Evolutionary conservation across 2,888 invertebrate species (phyloP).

Genomic region (Yponomeuta plumbellus): DNA sequence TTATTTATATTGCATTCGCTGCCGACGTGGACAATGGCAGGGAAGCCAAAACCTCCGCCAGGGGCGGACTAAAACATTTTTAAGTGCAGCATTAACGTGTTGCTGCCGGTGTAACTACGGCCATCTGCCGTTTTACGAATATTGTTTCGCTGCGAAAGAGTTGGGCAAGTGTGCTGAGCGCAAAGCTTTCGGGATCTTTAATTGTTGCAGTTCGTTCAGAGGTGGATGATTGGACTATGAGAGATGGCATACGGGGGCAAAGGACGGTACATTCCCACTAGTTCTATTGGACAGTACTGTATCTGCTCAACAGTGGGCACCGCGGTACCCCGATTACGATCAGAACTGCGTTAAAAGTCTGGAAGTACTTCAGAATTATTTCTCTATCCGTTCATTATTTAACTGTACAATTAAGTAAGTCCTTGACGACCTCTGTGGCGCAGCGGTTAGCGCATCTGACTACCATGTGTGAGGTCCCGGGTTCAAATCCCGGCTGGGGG

Average conservation of each 20-base stretch:
- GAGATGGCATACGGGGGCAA: background rate
- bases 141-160: constrained; percentile 25
- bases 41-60: constrained; percentile 37
- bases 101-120: constrained; percentile 44
- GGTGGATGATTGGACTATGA: background rate
- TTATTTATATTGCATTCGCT: constrained; percentile 15
- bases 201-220: background rate
- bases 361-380: too few relatives aligned
- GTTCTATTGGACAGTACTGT: too few relatives aligned
- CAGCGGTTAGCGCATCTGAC: too few relatives aligned
- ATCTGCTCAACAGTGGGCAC: too few relatives aligned
- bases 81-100: constrained; percentile 47
- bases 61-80: constrained; percentile 55
- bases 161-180: background rate
- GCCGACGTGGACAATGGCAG: constrained; percentile 22
- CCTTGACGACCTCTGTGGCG: too few relatives aligned
- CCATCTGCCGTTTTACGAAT: constrained; percentile 48
- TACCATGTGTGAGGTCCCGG: too few relatives aligned
- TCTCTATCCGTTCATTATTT: too few relatives aligned
- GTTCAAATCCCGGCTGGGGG: too few relatives aligned
- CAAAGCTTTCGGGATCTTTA: constrained; percentile 9
- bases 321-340: background rate
- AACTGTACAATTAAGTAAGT: too few relatives aligned
- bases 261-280: too few relatives aligned
- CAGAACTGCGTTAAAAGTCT: background rate